A percentile compares a stretch with the other conserved stretches of the same genome.
Conservation (phyloP, 1,140 invertebrate species). For the Drosophila pachea region DNA sequence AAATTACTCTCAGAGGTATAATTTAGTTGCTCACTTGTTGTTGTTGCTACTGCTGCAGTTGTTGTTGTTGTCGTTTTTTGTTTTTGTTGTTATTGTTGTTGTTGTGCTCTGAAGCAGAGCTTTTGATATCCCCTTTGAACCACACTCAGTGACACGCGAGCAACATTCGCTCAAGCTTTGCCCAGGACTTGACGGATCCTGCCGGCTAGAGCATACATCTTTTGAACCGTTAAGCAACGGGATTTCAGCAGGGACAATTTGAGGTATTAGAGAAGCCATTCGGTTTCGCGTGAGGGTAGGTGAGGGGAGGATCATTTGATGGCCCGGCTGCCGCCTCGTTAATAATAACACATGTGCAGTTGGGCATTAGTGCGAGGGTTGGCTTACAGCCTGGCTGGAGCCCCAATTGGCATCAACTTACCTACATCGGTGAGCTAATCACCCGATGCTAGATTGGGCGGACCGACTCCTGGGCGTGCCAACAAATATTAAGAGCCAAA, state of each 20-base stretch:
- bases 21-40: slow-evolving; percentile 61
- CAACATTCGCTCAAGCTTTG: slow-evolving; percentile 6
- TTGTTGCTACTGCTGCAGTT: slow-evolving; percentile 28
- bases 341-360: slow-evolving; percentile 26
- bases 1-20: slow-evolving; percentile 75
- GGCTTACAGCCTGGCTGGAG: slow-evolving; percentile 5
- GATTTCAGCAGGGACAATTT: no score
- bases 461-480: slow-evolving; percentile 19
- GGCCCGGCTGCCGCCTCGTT: neutral
- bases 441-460: slow-evolving; percentile 20
- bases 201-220: no score
- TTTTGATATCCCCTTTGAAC: slow-evolving; percentile 52
- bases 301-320: neutral
- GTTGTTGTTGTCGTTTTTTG: slow-evolving; percentile 26
- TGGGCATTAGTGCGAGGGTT: neutral
- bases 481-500: slow-evolving; percentile 69
- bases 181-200: neutral
- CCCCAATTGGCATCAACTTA: slow-evolving; percentile 22
- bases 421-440: slow-evolving; percentile 27
- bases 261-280: no score
- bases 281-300: no score
- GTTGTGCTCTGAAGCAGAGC: slow-evolving; percentile 18
- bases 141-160: slow-evolving; percentile 44
- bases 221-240: no score
- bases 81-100: slow-evolving; percentile 29